Base-by-base conservation (phyloP, 2,113 vertebrate species). In the Phaetusa simplex region DNA sequence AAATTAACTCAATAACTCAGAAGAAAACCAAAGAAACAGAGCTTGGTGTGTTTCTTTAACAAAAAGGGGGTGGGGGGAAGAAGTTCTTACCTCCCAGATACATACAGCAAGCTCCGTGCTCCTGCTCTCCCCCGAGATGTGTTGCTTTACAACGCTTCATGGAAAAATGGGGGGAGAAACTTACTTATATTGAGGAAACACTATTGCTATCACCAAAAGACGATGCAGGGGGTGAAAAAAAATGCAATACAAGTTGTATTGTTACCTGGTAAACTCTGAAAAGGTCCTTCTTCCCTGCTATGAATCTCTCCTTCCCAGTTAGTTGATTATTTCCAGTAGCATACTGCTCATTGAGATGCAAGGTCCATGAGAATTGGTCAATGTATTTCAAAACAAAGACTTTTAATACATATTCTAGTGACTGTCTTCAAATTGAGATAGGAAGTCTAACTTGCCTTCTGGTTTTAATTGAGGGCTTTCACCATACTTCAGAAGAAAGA, bases 111-210 rank as follows among this genome's bases (percentile, higher is more conserved):
- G 30, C 58, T 71, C 66, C 13, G 18, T 12, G 22, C 19, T 92
- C 74, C 62, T 32, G 45, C 30, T 49, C 27, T n/a, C 9, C 59
- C 24, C 38, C 0, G 0, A 29, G 13, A 23, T 1, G 1, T 3
- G 38, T 3, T 53, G 24, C 29, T 79, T 69, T 26, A 34, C 49
- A 61, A 32, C 19, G 36, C 42, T 82, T n/a, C n/a, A 15, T 4
- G 29, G 62, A 83, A 77, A 90, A 79, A 29, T 2, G 15, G 73
- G 34, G 36, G 55, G 34, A 71, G 15, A 53, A 56, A 52, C 9
- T 24, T 10, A 10, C 38, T 7, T 7, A 0, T 32, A 11, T 38
- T 38, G 19, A 79, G 59, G 30, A 24, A 64, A 56, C 3, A 0
- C 24, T 40, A 19, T 3, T 50, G 38, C 49, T 59, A 14, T 1